Conservation (phyloP, 1,140 invertebrate species). For the Atopsyche davidsoni region DNA sequence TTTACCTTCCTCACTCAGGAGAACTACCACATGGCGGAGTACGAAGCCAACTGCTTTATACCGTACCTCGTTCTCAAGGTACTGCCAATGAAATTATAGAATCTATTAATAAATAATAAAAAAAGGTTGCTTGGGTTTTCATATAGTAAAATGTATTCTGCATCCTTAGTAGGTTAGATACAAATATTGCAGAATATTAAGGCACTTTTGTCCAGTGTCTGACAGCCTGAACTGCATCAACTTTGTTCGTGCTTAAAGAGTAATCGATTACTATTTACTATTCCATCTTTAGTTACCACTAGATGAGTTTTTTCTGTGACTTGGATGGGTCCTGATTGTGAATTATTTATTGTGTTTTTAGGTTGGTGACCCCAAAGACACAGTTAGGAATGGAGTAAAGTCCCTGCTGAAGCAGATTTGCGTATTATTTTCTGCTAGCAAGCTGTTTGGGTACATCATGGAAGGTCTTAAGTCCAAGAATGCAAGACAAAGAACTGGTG, state of each 20-base stretch:
- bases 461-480: conserved; percentile 96
- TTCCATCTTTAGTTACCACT: neutral
- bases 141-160: too few relatives aligned
- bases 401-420: conserved; percentile 80
- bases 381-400: conserved; percentile 82
- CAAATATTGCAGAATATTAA: too few relatives aligned
- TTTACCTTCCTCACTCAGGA: conserved; percentile 74
- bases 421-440: conserved; percentile 80
- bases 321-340: too few relatives aligned
- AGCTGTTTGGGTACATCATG: conserved; percentile 85
- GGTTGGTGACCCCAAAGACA: conserved; percentile 95
- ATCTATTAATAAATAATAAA: too few relatives aligned
- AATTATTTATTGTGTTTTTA: conserved; percentile 34
- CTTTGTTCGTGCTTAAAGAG: too few relatives aligned
- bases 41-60: conserved; percentile 89
- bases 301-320: conserved; percentile 7
- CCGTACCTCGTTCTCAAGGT: conserved; percentile 91
- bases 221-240: too few relatives aligned
- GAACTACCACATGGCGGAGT: conserved; percentile 81
- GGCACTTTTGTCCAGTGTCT: too few relatives aligned
- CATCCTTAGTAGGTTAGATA: too few relatives aligned
- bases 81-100: too few relatives aligned
- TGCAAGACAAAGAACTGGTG: conserved; percentile 85
- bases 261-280: neutral
- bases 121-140: too few relatives aligned